Base-by-base conservation (phyloP, 2,888 invertebrate species). In the Xestia ashworthii region DNA sequence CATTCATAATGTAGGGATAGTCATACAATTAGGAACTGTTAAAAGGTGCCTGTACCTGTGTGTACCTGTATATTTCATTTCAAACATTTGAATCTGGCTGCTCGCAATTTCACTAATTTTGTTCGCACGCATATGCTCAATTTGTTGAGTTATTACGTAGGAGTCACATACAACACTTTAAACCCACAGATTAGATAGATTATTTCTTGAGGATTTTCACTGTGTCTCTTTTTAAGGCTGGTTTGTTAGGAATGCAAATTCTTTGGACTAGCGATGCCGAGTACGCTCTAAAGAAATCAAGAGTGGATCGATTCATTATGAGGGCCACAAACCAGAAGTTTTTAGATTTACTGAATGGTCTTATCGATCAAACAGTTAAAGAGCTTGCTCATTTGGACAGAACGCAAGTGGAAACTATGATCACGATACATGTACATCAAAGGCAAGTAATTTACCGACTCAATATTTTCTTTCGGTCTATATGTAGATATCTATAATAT, bases 391-490 rank as follows among this genome's bases (percentile, higher is more conserved):
- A 98, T 87, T 97, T 98, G 89, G 98, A 98, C 84, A 97, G 99
- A 91, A 97, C 98, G 38, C 98, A 98, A 91, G 98, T 98, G 85
- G 99, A 99, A 93, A 99, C 99, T 4, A 98, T 99, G 97, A 98
- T 99, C 68, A 99, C 99, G 0, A 99, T 99, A 90, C 99, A 99
- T 91, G 98, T 99, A 0, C 99, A 99, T 97, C 99, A 99, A 95
- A 97, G 98, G 98, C 97, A 93, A 86, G 71, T 78, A 60, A 69
- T 72, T 41, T 60, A 50, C 11, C 14, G 5, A 71, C 16, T 44
- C 44, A 16, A 72, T 55, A n/a, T n/a, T 25, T 22, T n/a, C 0
- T 38, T 50, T 38, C 0, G 32, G 6, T n/a, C 22, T n/a, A 4
- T 53, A 53, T 0, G 11, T 53, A n/a, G 9, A 53, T 22, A 58